These are phyloP conservation scores for Manis crassicaudata DNA, from an alignment of 2,797 vertebrate genomes.

Conservation along the genomic window DNA sequence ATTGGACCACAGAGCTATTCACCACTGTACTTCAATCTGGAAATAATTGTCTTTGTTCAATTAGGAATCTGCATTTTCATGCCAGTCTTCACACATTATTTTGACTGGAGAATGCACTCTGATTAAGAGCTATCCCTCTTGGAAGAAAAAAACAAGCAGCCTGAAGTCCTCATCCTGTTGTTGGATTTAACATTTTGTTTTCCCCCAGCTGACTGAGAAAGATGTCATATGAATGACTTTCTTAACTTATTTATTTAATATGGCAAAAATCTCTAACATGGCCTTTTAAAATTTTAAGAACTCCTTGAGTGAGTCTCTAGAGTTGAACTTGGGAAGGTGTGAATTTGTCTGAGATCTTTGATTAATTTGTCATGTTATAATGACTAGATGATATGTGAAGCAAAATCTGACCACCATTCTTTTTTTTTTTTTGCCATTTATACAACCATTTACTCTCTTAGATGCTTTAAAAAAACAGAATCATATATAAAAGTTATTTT, in stretches of 20 bases:
- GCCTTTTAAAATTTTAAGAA: not conserved
- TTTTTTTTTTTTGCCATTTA: not conserved
- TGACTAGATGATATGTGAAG: not conserved
- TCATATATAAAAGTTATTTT: not conserved
- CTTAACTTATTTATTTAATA: not conserved
- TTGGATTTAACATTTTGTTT: constrained; percentile 57
- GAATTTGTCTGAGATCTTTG: not conserved
- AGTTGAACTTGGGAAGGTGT: not conserved
- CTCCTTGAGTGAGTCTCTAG: constrained; percentile 20
- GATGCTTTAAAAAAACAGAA: not conserved
- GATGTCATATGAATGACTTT: not conserved
- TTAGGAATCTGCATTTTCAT: constrained; percentile 82
- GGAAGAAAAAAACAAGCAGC: constrained; percentile 54
- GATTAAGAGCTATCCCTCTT: constrained; percentile 77
- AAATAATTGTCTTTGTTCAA: constrained; percentile 83
- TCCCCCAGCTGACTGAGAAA: constrained; percentile 9
- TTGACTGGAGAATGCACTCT: constrained; percentile 81
- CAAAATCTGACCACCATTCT: not conserved
- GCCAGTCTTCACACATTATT: constrained; percentile 79
- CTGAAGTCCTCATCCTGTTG: constrained; percentile 64
- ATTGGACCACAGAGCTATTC: constrained; percentile 75
- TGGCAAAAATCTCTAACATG: not conserved
- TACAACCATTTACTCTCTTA: not conserved
- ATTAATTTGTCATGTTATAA: not conserved
- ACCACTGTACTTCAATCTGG: constrained; percentile 63